Evolutionary conservation across 2,888 invertebrate species (phyloP), one percentile per base, ranked within the genome.

Genomic region (Epinotia brunnichana): DNA sequence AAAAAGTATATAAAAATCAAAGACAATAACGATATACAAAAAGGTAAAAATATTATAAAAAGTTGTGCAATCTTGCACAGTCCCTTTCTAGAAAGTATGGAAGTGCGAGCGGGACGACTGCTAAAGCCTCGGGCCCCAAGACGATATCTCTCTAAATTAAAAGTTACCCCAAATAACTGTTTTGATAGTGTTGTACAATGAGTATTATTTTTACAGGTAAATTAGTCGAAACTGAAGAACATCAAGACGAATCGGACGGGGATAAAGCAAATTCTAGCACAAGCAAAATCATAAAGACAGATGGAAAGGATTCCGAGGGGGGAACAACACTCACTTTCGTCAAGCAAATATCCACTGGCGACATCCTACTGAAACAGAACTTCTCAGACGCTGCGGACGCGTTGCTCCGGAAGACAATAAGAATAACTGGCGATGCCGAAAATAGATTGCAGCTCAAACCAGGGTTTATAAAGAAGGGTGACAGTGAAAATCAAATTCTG

Each of bases 141-240:
- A 24, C 21, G 2, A 24, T 24, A 24, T 24, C 21, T 24, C 21
- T 24, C 1, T 24, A 24, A 24, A 24, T 24, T 24, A 24, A 24
- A 24, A 24, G 21, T 24, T 24, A 24, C 7, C 35, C 9, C 35
- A 35, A 35, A 35, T 35, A 9, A 35, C 35, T 35, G 15, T 41
- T 5, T n/a, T 41, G 1, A 1, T 2, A 51, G 48, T 60, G 39
- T 10, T 39, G 19, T 67, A 51, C 54, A 21, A 70, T 69, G 70
- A 76, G 53, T 77, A 63, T 76, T 70, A 11, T 54, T 21, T n/a
- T 85, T 85, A 17, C 78, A 95, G 95, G 95, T 81, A 94, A 95
- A 86, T 84, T 95, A 78, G 87, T 95, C 66, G 95, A 95, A 86
- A 90, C 86, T 48, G 95, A 95, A 78, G 93, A 94, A 61, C 94